Conservation (phyloP, 2,888 invertebrate genomes). For the Hipparchia sbordonii region DNA sequence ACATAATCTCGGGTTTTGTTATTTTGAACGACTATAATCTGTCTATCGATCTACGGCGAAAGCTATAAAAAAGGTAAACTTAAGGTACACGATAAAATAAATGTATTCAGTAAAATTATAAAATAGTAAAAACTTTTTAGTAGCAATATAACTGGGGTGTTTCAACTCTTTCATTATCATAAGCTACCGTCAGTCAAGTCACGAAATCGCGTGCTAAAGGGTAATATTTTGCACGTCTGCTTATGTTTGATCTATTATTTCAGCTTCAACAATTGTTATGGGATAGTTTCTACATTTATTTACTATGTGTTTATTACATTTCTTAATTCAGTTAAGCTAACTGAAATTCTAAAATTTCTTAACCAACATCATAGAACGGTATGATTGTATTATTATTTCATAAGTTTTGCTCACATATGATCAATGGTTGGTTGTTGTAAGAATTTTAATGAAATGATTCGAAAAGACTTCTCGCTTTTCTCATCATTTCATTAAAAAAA, state of each 20-base stretch:
- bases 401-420: background rate
- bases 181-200: conserved; percentile 21
- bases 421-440: too few species aligned
- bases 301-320: background rate
- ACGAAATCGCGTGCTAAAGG: conserved; percentile 34
- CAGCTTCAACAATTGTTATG: conserved; percentile 20
- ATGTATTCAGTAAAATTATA: background rate
- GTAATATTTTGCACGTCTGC: conserved; percentile 33
- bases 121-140: background rate
- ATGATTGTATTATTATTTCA: background rate
- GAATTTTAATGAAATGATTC: too few species aligned
- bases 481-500: too few species aligned
- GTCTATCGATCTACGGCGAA: too few species aligned
- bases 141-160: background rate
- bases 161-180: conserved; percentile 26
- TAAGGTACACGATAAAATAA: too few species aligned
- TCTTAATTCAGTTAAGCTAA: background rate
- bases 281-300: background rate
- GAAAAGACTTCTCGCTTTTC: too few species aligned
- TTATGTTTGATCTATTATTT: conserved; percentile 29
- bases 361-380: background rate
- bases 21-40: too few species aligned
- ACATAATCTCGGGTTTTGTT: too few species aligned
- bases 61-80: too few species aligned
- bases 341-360: background rate